phyloP scores from a whole-genome alignment of 2,113 vertebrate genomes.

The Erinaceus europaeus region DNA sequence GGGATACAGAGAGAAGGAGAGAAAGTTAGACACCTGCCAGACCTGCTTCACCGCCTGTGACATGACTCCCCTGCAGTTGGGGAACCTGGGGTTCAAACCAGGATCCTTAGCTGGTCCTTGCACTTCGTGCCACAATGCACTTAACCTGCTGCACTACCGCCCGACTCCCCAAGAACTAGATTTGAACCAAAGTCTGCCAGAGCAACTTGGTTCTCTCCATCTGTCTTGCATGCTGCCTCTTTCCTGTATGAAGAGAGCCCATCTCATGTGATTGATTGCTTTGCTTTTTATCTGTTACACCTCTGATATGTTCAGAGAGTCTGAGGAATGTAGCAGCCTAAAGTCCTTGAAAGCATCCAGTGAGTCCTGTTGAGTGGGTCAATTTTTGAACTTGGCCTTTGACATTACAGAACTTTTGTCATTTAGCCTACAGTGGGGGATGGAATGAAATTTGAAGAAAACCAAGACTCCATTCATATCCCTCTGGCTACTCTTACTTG shows the following conservation, averaged over 20 bases:
- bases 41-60: too few species aligned
- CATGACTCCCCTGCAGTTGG: too few species aligned
- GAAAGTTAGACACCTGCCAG: too few species aligned
- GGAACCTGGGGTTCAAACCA: too few species aligned
- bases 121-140: too few species aligned
- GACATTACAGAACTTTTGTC: neutral
- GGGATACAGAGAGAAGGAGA: too few species aligned
- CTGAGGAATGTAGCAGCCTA: neutral
- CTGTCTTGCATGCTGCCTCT: neutral
- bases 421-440: neutral
- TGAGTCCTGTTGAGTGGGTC: neutral
- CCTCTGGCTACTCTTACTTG: neutral
- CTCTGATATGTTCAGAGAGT: neutral
- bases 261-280: neutral
- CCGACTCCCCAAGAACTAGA: too few species aligned
- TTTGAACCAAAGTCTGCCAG: neutral
- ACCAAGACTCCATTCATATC: neutral
- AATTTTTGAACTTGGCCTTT: neutral
- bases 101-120: too few species aligned
- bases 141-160: too few species aligned
- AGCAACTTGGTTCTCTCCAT: neutral
- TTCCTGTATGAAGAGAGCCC: neutral
- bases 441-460: slow-evolving; percentile 2
- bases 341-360: neutral
- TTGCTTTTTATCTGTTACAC: neutral